Conservation (phyloP, 2,113 vertebrate genomes). For the Laterallus jamaicensis region DNA sequence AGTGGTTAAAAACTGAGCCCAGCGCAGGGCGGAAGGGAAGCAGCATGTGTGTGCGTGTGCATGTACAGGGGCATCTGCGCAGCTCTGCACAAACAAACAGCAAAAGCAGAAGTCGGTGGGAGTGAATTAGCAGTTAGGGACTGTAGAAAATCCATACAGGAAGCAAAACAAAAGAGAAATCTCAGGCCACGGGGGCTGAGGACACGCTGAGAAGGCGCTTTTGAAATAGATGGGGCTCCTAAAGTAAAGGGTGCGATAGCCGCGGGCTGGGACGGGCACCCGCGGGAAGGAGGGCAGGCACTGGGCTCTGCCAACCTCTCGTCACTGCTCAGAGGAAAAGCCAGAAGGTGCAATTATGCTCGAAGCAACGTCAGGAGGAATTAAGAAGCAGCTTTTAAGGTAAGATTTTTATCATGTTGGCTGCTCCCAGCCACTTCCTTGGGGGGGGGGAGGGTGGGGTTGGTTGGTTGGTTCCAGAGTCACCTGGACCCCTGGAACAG, state of each 20-base stretch:
- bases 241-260: neutral
- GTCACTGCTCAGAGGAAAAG: neutral
- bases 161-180: conserved; percentile 59
- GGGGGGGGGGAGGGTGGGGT: neutral
- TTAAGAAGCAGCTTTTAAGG: conserved; percentile 40
- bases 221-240: neutral
- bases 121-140: conserved; percentile 41
- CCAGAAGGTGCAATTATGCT: conserved; percentile 37
- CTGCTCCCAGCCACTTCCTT: neutral
- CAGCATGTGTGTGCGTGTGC: neutral
- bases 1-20: conserved; percentile 28
- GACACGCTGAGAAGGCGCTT: neutral
- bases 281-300: neutral
- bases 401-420: neutral
- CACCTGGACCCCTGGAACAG: neutral
- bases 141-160: conserved; percentile 52
- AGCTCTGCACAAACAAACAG: neutral
- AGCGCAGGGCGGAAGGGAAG: conserved; percentile 30
- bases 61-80: conserved; percentile 14
- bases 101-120: conserved; percentile 54
- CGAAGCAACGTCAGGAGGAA: neutral
- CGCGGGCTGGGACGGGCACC: neutral
- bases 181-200: conserved; percentile 4
- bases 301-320: neutral
- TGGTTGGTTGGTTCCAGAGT: neutral